Evolutionary conservation across 2,888 invertebrate genomes (phyloP), one percentile per base, ranked within the genome.

Genomic region (Tinea trinotella): DNA sequence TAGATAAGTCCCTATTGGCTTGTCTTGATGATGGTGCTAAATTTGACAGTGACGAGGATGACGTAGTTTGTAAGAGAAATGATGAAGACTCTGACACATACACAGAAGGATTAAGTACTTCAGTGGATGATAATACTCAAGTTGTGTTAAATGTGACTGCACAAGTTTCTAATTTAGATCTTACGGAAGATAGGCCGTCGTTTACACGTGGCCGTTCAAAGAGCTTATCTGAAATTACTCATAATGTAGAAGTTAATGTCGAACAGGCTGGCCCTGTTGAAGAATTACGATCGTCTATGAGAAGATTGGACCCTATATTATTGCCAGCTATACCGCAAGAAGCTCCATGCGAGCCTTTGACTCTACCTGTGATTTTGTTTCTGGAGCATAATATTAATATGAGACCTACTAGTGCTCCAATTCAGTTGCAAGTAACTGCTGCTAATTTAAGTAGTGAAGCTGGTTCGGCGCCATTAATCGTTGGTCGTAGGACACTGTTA

Each of bases 1-100:
- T 90, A 60, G 88, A 90, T 61, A 87, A 85, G 59, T 88, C 87
- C 54, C 63, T 88, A 56, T 65, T 84, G 53, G 80, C 79, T 54
- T 78, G 81, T 59, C 74, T 84, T 50, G 83, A 84, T 59, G 83
- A 83, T 58, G 68, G 68, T 58, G 64, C 74, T 24, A 75, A 74
- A 59, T 66, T 61, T 35, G 79, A 80, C 57, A 82, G 82, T 59
- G 83, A 83, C 56, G 84, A 84, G 59, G 81, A 81, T 18, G 86
- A 87, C 71, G 76, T 83, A 60, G 79, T 82, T 58, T 82, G 80
- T 71, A 80, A 84, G 63, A 81, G 80, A 58, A 76, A 10, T 6
- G 46, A 53, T 34, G 35, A 49, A 22, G 30, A 40, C 15, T 30
- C 15, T 24, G 44, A 36, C 9, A 44, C 46, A 13, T 40, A 30